A percentile compares a stretch with the other conserved stretches of the same genome.
These are phyloP conservation scores for Phoxinus dragarum DNA, from an alignment of 2,797 vertebrate species.

Conservation along the genomic window DNA sequence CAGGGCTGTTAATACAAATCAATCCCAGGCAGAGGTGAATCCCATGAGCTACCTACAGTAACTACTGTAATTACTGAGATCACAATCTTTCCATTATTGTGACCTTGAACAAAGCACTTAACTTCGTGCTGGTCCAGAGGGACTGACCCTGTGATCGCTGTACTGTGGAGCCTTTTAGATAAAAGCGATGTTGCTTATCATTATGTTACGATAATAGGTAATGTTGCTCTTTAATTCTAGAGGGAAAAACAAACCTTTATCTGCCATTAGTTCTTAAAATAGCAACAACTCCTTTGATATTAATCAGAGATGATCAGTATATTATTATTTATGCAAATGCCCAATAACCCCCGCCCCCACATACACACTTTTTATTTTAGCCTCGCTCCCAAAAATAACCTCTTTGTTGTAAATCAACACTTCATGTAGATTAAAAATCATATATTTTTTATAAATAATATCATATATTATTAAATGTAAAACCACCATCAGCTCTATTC, in stretches of 20 bases:
- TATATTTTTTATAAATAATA: neutral
- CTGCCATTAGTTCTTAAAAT: neutral
- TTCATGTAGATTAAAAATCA: neutral
- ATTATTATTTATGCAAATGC: neutral
- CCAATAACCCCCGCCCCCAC: no score
- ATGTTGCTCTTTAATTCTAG: neutral
- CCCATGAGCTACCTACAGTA: constrained; percentile 1
- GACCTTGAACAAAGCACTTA: constrained; percentile 19
- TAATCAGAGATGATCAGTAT: neutral
- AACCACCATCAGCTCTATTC: neutral
- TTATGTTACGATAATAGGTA: neutral
- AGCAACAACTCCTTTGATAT: neutral
- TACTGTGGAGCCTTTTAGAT: constrained; percentile 2
- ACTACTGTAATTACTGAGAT: constrained; percentile 34
- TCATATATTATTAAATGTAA: neutral
- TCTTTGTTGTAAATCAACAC: neutral
- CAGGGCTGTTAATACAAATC: neutral
- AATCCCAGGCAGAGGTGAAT: constrained; percentile 15
- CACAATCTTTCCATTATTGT: constrained; percentile 25
- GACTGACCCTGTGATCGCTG: constrained; percentile 23
- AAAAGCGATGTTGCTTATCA: constrained; percentile 1
- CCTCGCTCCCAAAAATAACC: no score
- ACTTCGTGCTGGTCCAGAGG: neutral
- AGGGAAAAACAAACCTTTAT: neutral
- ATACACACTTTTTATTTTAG: neutral